phyloP scores from a whole-genome alignment of 2,888 invertebrate genomes.

The Chrysomela aeneicollis region DNA sequence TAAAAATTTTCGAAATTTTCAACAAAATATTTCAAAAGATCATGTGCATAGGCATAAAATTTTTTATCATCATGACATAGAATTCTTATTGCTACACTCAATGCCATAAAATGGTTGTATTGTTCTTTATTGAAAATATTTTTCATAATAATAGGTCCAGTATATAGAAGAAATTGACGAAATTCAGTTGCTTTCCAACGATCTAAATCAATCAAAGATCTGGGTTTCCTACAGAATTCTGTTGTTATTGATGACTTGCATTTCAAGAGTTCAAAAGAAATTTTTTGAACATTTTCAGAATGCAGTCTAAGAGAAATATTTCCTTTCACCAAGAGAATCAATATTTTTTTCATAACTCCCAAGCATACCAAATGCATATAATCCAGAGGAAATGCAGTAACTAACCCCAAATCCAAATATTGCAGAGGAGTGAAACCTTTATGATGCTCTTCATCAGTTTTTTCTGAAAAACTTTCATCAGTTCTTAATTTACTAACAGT shows the following conservation, averaged over 20 bases:
- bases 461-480: neutral
- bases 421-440: neutral
- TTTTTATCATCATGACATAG: conserved; percentile 10
- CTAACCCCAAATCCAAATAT: neutral
- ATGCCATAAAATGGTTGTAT: conserved; percentile 15
- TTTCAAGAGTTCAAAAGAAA: neutral
- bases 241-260: neutral
- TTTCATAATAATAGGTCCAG: conserved; percentile 13
- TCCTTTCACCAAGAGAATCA: conserved; percentile 9
- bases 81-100: conserved; percentile 21
- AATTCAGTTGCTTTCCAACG: conserved; percentile 20
- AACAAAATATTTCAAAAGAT: conserved; percentile 16
- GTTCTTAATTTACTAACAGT: neutral
- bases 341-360: conserved; percentile 13
- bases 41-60: conserved; percentile 8
- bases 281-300: conserved; percentile 12
- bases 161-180: conserved; percentile 15
- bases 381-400: neutral
- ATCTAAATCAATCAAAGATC: conserved; percentile 11
- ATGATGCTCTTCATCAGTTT: neutral
- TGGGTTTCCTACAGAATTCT: conserved; percentile 16
- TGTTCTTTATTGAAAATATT: neutral
- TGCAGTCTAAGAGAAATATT: conserved; percentile 12
- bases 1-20: conserved; percentile 15
- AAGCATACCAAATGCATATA: conserved; percentile 9